Conservation (phyloP, 2,888 invertebrate species). For the Eucera pruinosa region DNA sequence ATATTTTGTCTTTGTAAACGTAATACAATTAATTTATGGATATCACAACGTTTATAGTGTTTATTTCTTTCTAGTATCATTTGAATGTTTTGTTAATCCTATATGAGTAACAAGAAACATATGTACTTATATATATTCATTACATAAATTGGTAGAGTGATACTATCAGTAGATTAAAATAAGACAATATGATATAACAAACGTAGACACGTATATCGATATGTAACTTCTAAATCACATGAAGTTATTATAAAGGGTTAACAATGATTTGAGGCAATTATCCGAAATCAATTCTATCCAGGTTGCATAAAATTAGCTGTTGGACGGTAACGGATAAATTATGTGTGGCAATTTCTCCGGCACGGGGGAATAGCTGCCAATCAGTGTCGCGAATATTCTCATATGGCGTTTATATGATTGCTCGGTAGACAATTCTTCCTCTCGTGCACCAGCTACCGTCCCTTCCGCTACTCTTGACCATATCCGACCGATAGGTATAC, state of each 20-base stretch:
- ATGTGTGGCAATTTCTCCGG: slow-evolving; percentile 59
- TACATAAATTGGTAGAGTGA: slow-evolving; percentile 10
- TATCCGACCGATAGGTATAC: slow-evolving; percentile 15
- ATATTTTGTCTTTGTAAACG: not conserved
- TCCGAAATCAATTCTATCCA: slow-evolving; percentile 7
- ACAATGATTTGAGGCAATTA: too few species aligned
- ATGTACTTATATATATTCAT: not conserved
- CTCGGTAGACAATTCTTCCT: slow-evolving; percentile 59
- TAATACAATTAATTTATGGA: not conserved
- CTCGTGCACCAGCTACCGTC: slow-evolving; percentile 13
- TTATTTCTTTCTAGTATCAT: slow-evolving; percentile 4
- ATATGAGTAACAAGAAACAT: not conserved
- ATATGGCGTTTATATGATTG: slow-evolving; percentile 49
- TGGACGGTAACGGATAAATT: slow-evolving; percentile 34
- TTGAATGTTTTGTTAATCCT: not conserved
- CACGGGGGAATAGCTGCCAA: slow-evolving; percentile 68
- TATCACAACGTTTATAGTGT: not conserved
- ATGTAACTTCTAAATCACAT: not conserved
- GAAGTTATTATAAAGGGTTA: too few species aligned
- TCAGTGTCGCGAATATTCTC: slow-evolving; percentile 69
- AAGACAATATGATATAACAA: too few species aligned
- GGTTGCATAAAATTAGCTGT: slow-evolving; percentile 36
- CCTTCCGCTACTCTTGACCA: slow-evolving; percentile 29
- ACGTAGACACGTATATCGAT: too few species aligned
- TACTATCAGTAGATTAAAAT: not conserved